Evolutionary conservation across 2,888 invertebrate genomes (phyloP), one percentile per base, ranked within the genome.

Genomic region (Anodontia alba): DNA sequence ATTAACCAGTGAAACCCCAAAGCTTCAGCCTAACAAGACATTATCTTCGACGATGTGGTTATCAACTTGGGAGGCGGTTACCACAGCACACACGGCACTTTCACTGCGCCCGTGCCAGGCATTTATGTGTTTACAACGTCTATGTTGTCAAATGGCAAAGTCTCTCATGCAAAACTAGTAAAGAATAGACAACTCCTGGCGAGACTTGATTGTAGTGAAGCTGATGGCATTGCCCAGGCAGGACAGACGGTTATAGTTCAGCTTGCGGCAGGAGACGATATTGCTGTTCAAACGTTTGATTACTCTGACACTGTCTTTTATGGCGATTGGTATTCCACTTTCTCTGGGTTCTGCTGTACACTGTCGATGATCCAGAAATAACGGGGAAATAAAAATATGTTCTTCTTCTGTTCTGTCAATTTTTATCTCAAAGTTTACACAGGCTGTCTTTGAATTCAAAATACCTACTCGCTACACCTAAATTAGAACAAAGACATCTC

Each of bases 271-370:
- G 68, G 68, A 15, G 38, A 68, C 8, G 36, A 26, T 17, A 26
- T 36, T 10, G 68, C 38, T 0, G 26, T 68, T n/a, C 42, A 43
- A 29, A 43, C n/a, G 1, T n/a, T 1, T 17, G 26, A 38, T n/a
- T 38, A 26, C 26, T 15, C n/a, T 23, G 42, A 17, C 23, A 43
- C 17, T 17, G 26, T 23, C 12, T 42, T 23, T 42, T 17, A 36
- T 10, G 68, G 68, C 42, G n/a, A 2, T 42, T 26, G 20, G 2
- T 43, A 68, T 68, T 23, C 42, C 23, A 68, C 68, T 15, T 42
- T 68, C n/a, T 68, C 42, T 23, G 68, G 42, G 12, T 38, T 38
- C 0, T 68, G 20, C 31, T 68, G 68, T 68, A 57, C n/a, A n/a
- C n/a, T n/a, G n/a, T n/a, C n/a, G n/a, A n/a, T n/a, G n/a, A n/a